Base-by-base conservation (phyloP, 2,888 invertebrate genomes). In the Spialia ferax region DNA sequence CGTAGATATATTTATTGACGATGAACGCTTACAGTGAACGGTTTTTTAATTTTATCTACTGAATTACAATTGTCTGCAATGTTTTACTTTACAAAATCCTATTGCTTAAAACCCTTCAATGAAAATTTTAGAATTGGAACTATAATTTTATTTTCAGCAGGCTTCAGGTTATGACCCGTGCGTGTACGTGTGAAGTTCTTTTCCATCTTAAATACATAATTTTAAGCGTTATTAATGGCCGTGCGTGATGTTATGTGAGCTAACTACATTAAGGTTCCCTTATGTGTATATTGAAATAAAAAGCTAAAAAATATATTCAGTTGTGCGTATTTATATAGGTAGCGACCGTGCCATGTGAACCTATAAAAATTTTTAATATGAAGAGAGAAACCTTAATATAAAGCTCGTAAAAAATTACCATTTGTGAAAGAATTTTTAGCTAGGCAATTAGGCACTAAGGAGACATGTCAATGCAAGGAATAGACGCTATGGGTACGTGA, bases 181-280 rank as follows among this genome's bases (percentile, higher is more conserved):
- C 45, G 45, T 45, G n/a, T n/a, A n/a, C n/a, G 15, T 45, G 45
- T 45, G 45, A 45, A 45, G 45, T 45, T n/a, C n/a, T 45, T 45
- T 45, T 45, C 8, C 20, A 18, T 45, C 45, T 45, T 45, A 45
- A 45, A 45, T 45, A 45, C 45, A 45, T 45, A 45, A 45, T 45
- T n/a, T n/a, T 45, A 45, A 18, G 45, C 45, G 45, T 45, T 45
- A 45, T 45, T 56, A 42, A 57, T 57, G 57, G 57, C 38, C n/a
- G 22, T 56, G 56, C 13, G 38, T 57, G 38, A 57, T 42, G 20
- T 42, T 57, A 57, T 23, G 23, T 57, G 42, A 42, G 22, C 57
- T 57, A 57, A n/a, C 38, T 57, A 55, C 29, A 55, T 55, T 57
- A 57, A 42, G 57, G 38, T 11, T 6, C 57, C 10, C 48, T 48